Base-by-base conservation (phyloP, 2,113 vertebrate genomes). In the Anhinga anhinga region DNA sequence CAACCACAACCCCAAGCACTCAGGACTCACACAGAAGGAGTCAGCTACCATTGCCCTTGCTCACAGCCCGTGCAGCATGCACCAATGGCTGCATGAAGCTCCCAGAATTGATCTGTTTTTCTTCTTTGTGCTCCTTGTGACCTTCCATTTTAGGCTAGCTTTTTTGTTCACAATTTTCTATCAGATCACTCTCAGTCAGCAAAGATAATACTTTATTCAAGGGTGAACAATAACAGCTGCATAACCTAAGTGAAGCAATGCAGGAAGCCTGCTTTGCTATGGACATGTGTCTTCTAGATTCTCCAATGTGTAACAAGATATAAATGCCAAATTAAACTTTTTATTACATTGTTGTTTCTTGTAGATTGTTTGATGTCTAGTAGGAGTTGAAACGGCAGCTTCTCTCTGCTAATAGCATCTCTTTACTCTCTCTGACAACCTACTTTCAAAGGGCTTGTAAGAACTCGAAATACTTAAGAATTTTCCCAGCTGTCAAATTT, bases 321-420 rank as follows among this genome's bases (percentile, higher is more conserved):
- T 77, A 93, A 93, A 88, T 83, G 71, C 45, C 71, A 90, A 92
- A 88, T 66, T 91, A 84, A 85, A 82, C 62, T 58, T 90, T 94
- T 90, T 82, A 79, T 82, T 93, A 96, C 82, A 80, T 58, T 87
- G 58, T 87, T 96, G 84, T 94, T 96, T 95, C 90, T 95, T 93
- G 84, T 95, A 93, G 49, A 80, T 94, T 86, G 62, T 95, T 96
- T 96, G 90, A 93, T 93, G 85, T 94, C 90, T 96, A 82, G 73
- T 97, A 93, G 73, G 92, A 96, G 90, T 90, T 88, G 92, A 90
- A 97, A 85, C 40, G 1, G 90, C 92, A 96, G 44, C 42, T 90
- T 88, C 80, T 93, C 61, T 70, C 90, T 82, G 90, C 70, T 96
- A 96, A 96, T 92, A 88, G 67, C 90, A 91, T 93, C 82, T 90